A percentile compares a stretch with the other conserved stretches of the same genome.
These are phyloP conservation scores for Drosophila emarginata DNA, from an alignment of 2,888 invertebrate species.

Conservation along the genomic window DNA sequence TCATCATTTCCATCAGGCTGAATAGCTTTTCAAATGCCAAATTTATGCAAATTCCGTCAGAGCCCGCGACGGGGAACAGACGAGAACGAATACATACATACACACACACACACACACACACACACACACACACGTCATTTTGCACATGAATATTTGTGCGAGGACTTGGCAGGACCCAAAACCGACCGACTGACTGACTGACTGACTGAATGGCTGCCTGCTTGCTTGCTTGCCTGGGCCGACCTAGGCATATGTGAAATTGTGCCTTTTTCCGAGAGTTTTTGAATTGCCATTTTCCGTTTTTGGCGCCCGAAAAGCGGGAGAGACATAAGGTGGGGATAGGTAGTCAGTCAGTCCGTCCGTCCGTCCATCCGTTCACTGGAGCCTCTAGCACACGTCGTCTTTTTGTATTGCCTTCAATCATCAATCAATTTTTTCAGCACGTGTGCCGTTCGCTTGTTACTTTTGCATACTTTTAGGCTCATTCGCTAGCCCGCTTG, in stretches of 20 bases:
- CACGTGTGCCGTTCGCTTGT: conserved; percentile 49
- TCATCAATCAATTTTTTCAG: conserved; percentile 76
- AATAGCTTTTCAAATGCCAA: conserved; percentile 72
- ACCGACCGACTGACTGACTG: conserved; percentile 12
- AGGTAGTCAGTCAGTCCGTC: neutral
- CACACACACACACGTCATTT: conserved; percentile 44
- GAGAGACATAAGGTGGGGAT: neutral
- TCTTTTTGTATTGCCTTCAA: conserved; percentile 71
- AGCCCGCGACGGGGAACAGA: conserved; percentile 24
- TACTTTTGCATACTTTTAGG: conserved; percentile 59
- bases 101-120: conserved; percentile 20
- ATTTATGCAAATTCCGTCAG: conserved; percentile 72
- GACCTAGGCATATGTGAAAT: conserved; percentile 59
- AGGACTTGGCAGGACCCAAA: conserved; percentile 19
- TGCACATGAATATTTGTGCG: conserved; percentile 70
- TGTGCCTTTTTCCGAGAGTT: conserved; percentile 45
- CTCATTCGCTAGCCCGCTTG: conserved; percentile 51
- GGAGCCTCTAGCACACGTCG: conserved; percentile 46
- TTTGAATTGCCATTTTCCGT: conserved; percentile 20
- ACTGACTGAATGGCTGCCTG: conserved; percentile 20
- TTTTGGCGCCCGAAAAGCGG: conserved; percentile 9
- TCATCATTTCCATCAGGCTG: conserved; percentile 73
- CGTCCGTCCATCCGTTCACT: neutral
- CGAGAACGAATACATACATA: conserved; percentile 11
- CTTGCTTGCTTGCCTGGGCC: conserved; percentile 26